Conservation (phyloP, 2,113 vertebrate genomes). For the Coturnix japonica region DNA sequence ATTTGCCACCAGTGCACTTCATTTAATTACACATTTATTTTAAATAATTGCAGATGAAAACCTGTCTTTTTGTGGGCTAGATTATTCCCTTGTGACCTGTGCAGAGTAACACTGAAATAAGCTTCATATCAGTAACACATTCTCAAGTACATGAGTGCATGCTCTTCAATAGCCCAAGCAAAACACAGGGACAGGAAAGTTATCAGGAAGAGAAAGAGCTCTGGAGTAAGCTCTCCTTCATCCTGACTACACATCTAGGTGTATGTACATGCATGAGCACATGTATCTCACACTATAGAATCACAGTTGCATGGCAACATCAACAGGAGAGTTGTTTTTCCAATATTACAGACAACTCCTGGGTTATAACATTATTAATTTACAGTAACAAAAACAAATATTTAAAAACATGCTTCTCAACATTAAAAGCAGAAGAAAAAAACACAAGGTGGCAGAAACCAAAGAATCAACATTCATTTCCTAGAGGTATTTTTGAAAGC, state of each 20-base stretch:
- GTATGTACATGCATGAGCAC: not conserved
- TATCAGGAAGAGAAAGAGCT: not conserved
- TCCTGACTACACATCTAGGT: not conserved
- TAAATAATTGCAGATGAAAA: not conserved
- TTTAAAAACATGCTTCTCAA: not conserved
- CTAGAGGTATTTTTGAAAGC: not conserved
- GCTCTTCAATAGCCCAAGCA: not conserved
- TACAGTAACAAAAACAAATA: not conserved
- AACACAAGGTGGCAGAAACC: not conserved
- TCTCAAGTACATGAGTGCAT: not conserved
- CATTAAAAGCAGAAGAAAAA: not conserved
- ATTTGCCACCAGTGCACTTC: not conserved
- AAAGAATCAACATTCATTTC: not conserved
- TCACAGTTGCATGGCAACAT: not conserved
- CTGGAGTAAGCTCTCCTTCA: not conserved
- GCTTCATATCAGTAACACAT: not conserved
- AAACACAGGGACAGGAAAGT: not conserved
- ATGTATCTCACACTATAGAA: not conserved
- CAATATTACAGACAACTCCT: not conserved
- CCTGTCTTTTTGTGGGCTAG: not conserved
- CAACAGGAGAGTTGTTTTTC: not conserved
- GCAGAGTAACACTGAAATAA: not conserved
- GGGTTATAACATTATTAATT: not conserved
- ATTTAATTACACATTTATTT: not conserved
- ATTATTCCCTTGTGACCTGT: not conserved